Evolutionary conservation across 1,140 invertebrate genomes (phyloP).

Genomic region (honey bee (Apis mellifera)): DNA sequence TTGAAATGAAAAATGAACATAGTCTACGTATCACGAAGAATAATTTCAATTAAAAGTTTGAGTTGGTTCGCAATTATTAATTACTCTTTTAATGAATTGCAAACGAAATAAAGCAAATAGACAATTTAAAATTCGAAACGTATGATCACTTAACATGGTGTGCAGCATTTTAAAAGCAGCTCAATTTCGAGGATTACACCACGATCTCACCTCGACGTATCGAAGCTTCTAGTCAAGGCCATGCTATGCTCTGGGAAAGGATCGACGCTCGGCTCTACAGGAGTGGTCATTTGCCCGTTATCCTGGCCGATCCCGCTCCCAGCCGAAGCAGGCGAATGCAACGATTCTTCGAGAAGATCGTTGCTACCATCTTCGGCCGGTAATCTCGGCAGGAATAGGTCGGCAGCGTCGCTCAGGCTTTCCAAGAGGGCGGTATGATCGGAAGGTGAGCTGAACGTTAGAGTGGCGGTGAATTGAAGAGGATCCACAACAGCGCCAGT

Average conservation of each 20-base stretch:
- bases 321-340: slow-evolving; percentile 78
- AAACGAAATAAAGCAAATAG: no score
- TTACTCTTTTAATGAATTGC: no score
- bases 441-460: slow-evolving; percentile 89
- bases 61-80: no score
- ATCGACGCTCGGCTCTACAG: slow-evolving; percentile 86
- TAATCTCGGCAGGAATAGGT: slow-evolving; percentile 87
- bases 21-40: no score
- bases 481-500: slow-evolving; percentile 89
- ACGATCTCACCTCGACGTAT: slow-evolving; percentile 74
- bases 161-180: background rate
- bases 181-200: background rate
- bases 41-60: no score
- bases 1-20: no score
- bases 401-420: slow-evolving; percentile 87
- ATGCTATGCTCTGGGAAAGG: slow-evolving; percentile 86
- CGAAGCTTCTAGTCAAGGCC: slow-evolving; percentile 76
- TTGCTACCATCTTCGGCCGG: slow-evolving; percentile 84
- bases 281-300: slow-evolving; percentile 84
- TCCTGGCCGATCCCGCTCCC: slow-evolving; percentile 82
- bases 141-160: no score
- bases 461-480: slow-evolving; percentile 89
- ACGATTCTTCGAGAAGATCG: slow-evolving; percentile 83
- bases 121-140: no score
- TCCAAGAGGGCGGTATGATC: slow-evolving; percentile 87